Base-by-base conservation (phyloP, 2,888 invertebrate genomes). In the Physocephala rufipes region DNA sequence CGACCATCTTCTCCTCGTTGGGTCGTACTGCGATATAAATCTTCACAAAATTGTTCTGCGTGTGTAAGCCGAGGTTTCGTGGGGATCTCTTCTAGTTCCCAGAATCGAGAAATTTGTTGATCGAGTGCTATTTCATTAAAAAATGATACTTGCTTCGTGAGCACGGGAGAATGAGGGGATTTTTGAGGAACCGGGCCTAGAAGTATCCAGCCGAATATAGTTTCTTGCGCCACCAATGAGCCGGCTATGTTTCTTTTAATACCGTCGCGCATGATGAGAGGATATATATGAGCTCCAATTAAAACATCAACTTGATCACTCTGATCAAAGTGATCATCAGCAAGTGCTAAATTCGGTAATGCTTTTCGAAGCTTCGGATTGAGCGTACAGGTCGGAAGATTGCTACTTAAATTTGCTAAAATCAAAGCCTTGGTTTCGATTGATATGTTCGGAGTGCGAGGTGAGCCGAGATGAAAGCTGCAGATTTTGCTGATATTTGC, bases 41-140 rank as follows among this genome's bases (percentile, higher is more conserved):
- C 12, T 21, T 73, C 70, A 26, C 67, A 61, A 59, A 24, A 73
- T 47, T 47, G 30, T 2, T 73, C 67, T 0, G 62, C 59, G 15
- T 15, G 21, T 0, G 70, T 63, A 5, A 21, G 1, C 43, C 21
- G 16, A 19, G 21, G 21, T 21, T 36, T 9, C 24, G 13, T 24
- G 7, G 43, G n/a, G 12, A 63, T 19, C 19, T 53, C 24, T 21
- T 53, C 24, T 24, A 55, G 1, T 1, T 55, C 53, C 24, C 24
- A 55, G 19, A 55, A 55, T 0, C 53, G 53, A 2, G 53, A 53
- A 9, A 53, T n/a, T 53, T 53, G 49, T 0, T n/a, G 49, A 19
- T 49, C 49, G 4, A 49, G 5, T n/a, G 49, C 13, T 15, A 49
- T n/a, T 53, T 53, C 53, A 24, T 53, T 53, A 21, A 53, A 53